Evolutionary conservation across 2,888 invertebrate genomes (phyloP).

Genomic region (Tromatobia lineatoria): DNA sequence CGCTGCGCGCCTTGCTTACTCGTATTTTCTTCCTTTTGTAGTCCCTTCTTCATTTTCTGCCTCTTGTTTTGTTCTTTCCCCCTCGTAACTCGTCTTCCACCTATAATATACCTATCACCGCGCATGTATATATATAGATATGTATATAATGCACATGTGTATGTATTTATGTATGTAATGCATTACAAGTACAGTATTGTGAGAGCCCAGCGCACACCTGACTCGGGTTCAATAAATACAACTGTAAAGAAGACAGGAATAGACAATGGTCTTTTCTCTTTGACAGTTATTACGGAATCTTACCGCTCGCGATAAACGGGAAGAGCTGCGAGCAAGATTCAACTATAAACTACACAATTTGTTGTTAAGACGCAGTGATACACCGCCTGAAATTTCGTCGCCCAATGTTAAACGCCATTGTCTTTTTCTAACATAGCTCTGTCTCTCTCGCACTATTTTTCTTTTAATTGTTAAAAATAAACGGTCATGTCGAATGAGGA

Average conservation of each 20-base stretch:
- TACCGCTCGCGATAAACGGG: slow-evolving; percentile 3
- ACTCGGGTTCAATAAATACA: slow-evolving; percentile 2
- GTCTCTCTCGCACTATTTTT: too few relatives aligned
- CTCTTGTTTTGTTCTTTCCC: neutral
- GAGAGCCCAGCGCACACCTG: neutral
- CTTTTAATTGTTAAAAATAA: too few relatives aligned
- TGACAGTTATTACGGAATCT: slow-evolving; percentile 20
- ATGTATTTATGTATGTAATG: neutral
- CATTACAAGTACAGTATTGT: neutral
- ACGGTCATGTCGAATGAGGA: too few relatives aligned
- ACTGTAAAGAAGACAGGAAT: slow-evolving; percentile 1
- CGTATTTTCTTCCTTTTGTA: slow-evolving; percentile 3
- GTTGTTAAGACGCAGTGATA: neutral
- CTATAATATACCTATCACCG: neutral
- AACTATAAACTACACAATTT: neutral
- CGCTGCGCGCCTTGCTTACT: slow-evolving; percentile 10
- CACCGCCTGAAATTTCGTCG: too few relatives aligned
- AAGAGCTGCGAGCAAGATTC: neutral
- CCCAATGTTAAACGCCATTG: too few relatives aligned
- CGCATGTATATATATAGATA: neutral
- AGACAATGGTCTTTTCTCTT: slow-evolving; percentile 21
- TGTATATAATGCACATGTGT: neutral
- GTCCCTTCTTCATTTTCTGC: neutral
- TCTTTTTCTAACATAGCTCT: too few relatives aligned
- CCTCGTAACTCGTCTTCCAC: neutral